Percentiles rank a stretch among this genome's conserved stretches.
Conservation (phyloP, 2,113 vertebrate species). For the Hystrix cristata region DNA sequence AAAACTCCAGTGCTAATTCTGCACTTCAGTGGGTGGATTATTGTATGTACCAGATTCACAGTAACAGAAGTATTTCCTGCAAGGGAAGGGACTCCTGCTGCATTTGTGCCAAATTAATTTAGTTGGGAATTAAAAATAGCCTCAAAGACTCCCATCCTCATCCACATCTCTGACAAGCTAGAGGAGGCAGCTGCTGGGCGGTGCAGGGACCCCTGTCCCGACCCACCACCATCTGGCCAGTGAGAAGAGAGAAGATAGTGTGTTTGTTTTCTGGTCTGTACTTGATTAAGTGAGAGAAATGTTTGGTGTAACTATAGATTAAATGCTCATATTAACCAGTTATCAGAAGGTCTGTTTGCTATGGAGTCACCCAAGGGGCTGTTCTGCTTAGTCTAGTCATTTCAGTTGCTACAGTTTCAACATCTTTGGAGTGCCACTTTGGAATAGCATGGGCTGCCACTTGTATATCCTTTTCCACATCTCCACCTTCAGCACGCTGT, state of each 20-base stretch:
- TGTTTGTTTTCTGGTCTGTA: background rate
- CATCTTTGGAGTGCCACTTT: background rate
- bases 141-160: background rate
- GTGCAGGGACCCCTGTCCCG: accelerated
- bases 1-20: slow-evolving; percentile 66
- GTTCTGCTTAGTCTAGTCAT: background rate
- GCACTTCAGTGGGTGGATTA: slow-evolving; percentile 66
- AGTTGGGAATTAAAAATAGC: slow-evolving; percentile 61
- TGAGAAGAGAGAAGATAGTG: background rate
- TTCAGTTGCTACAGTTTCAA: background rate
- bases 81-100: slow-evolving; percentile 60
- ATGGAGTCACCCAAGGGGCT: background rate
- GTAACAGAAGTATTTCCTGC: slow-evolving; percentile 71
- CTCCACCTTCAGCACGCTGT: background rate
- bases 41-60: slow-evolving; percentile 61
- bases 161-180: background rate
- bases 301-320: background rate
- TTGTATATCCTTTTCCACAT: background rate
- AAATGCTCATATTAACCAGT: background rate
- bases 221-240: accelerated
- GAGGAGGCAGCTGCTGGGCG: background rate
- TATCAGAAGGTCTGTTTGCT: background rate
- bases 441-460: background rate
- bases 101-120: slow-evolving; percentile 54
- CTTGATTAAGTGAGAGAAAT: background rate